These are phyloP conservation scores for Channallabes apus DNA, from an alignment of 2,797 vertebrate species.

Conservation along the genomic window DNA sequence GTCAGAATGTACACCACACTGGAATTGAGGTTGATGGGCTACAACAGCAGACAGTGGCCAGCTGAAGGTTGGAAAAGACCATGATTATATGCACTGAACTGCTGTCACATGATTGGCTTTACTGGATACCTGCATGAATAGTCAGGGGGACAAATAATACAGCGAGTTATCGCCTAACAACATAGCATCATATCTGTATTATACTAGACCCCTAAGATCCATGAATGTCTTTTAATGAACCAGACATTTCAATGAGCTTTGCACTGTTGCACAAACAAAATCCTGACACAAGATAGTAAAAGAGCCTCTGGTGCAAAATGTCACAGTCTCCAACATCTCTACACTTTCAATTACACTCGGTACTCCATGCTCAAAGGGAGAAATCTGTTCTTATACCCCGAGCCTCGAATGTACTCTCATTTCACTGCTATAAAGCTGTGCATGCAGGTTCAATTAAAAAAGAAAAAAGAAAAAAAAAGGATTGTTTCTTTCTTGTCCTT, in stretches of 20 bases:
- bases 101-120: neutral
- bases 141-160: neutral
- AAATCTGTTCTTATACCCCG: conserved; percentile 13
- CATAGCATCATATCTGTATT: neutral
- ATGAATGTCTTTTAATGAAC: neutral
- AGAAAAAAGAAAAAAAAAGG: neutral
- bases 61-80: neutral
- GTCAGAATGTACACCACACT: neutral
- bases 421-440: conserved; percentile 27
- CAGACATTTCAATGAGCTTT: neutral
- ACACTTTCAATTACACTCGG: neutral
- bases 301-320: conserved; percentile 14
- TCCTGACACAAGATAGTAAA: neutral
- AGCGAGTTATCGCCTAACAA: too few relatives aligned
- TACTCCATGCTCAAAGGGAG: conserved; percentile 7
- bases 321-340: conserved; percentile 8
- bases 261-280: neutral
- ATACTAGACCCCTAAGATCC: neutral
- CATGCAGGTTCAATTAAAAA: conserved; percentile 22
- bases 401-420: neutral
- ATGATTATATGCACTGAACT: too few relatives aligned
- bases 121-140: neutral
- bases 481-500: conserved; percentile 27
- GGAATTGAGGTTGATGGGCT: neutral
- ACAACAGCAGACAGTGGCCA: neutral